Evolutionary conservation across 2,797 vertebrate species (phyloP).

Genomic region (Falco naumanni): DNA sequence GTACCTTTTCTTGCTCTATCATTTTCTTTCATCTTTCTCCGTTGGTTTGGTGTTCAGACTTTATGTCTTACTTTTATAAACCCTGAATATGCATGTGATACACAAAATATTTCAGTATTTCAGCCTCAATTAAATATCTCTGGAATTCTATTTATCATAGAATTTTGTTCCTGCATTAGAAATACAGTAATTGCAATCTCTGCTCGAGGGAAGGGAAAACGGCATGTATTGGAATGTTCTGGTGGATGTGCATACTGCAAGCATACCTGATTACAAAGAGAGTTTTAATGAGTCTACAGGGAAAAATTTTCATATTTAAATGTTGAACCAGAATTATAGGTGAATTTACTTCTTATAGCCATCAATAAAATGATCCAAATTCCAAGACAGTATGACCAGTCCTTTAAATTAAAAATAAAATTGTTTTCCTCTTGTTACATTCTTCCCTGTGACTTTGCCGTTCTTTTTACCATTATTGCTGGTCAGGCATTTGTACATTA

Average conservation of each 20-base stretch:
- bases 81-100: background rate
- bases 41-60: background rate
- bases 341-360: background rate
- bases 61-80: background rate
- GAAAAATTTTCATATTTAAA: background rate
- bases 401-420: background rate
- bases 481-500: background rate
- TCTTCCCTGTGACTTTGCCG: background rate
- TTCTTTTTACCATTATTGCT: background rate
- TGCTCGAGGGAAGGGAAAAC: background rate
- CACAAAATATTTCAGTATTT: background rate
- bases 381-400: background rate
- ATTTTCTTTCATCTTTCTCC: background rate
- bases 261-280: background rate
- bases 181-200: background rate
- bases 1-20: background rate
- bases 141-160: background rate
- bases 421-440: background rate
- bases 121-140: background rate
- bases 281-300: background rate
- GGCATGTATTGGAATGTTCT: background rate
- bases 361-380: background rate
- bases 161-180: background rate
- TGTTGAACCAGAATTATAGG: background rate
- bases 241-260: background rate